phyloP scores from a whole-genome alignment of 1,140 invertebrate genomes.

The Mya arenaria region DNA sequence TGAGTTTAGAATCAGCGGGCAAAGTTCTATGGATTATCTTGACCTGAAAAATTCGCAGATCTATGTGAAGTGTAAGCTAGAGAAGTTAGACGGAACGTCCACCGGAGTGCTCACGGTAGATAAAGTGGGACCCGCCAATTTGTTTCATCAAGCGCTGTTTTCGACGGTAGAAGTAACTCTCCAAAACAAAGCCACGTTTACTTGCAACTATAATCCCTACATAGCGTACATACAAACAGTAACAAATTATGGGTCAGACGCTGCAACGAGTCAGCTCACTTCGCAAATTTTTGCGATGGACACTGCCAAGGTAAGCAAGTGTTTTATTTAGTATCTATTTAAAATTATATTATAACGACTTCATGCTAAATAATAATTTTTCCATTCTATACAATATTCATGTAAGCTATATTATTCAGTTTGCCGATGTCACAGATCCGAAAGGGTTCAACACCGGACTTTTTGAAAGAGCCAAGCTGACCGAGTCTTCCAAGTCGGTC shows the following conservation, averaged over 20 bases:
- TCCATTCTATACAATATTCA: too few relatives aligned
- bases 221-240: neutral
- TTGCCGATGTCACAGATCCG: conserved; percentile 24
- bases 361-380: too few relatives aligned
- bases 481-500: neutral
- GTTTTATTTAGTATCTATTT: too few relatives aligned
- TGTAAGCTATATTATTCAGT: too few relatives aligned
- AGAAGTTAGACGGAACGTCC: neutral
- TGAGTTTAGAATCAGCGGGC: conserved; percentile 38
- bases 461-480: neutral
- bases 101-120: neutral
- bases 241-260: conserved; percentile 44
- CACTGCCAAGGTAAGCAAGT: too few relatives aligned
- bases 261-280: conserved; percentile 33
- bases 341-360: too few relatives aligned
- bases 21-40: conserved; percentile 10
- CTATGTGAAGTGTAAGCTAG: conserved; percentile 36
- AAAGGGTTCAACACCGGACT: conserved; percentile 5
- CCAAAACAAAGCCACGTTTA: neutral
- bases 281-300: conserved; percentile 31
- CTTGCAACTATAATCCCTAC: neutral
- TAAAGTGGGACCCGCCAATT: conserved; percentile 4
- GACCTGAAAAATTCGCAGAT: neutral
- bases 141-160: conserved; percentile 1
- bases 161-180: neutral